Base-by-base conservation (phyloP, 1,140 invertebrate species). In the Globodera ellingtonae region DNA sequence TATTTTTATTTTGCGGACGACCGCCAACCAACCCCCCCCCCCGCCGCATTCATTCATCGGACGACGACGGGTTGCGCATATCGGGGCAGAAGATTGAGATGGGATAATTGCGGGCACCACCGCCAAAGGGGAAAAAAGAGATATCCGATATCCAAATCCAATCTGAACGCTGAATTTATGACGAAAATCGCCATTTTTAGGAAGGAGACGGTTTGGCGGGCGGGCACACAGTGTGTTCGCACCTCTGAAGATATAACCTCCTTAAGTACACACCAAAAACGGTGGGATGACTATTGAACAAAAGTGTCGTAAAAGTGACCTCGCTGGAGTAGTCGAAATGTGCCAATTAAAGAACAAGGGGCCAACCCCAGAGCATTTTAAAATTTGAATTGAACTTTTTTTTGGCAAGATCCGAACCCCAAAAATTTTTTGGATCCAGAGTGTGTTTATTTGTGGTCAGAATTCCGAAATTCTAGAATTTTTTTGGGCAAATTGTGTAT, bases 61-160 rank as follows among this genome's bases (percentile, higher is more conserved):
- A 62, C 56, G 56, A 15, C 35, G 35, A 35, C 35, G 56, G 56
- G 56, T 62, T 62, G 56, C 56, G 56, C 35, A 70, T 47, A 44
- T 70, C 46, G 67, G 67, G 18, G 35, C 6, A 18, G 46, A 35
- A 70, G 67, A 70, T 62, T 62, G 67, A 70, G 67, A 70, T 70
- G 67, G 67, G 67, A 70, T 70, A 70, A 70, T 70, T 70, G 67
- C 67, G 67, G 35, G 59, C 59, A 21, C 13, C 59, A 47, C 67
- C 35, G 67, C 35, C 24, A 70, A 70, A 70, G 67, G 24, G 24
- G 10, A 18, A 35, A 70, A 70, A 9, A 15, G 66, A 69, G 66
- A 69, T 52, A 52, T 52, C 52, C 52, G 52, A 52, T 52, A 52
- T 52, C 52, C 52, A 9, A 9, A 10, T 15, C 52, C 52, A 52